phyloP scores from a whole-genome alignment of 37 sponge, comb jelly and placozoan species.

The Cliona cf. orientalis region DNA sequence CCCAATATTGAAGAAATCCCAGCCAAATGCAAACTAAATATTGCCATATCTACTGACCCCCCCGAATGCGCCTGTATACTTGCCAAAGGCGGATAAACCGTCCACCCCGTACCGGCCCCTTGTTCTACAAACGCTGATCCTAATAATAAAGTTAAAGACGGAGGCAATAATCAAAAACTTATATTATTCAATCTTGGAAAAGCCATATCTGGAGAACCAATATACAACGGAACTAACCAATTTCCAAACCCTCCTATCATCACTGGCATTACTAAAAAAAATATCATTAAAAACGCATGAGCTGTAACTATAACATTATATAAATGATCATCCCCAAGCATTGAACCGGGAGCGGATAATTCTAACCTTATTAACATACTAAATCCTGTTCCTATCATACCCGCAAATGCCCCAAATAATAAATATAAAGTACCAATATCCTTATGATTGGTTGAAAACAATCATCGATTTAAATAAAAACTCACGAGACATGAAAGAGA shows the following conservation, averaged over 20 bases:
- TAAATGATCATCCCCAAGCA: conserved; percentile 81
- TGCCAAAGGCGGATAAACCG: conserved; percentile 81
- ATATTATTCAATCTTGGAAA: conserved; percentile 88
- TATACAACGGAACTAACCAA: conserved; percentile 83
- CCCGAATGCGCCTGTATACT: conserved; percentile 73
- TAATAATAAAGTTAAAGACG: conserved; percentile 75
- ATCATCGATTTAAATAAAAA: conserved; percentile 68
- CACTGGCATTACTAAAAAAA: conserved; percentile 87
- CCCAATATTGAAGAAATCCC: conserved; percentile 85
- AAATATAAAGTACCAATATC: conserved; percentile 87
- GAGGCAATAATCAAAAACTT: conserved; percentile 86
- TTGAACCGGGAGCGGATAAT: conserved; percentile 77
- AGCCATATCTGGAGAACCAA: conserved; percentile 90
- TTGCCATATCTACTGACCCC: conserved; percentile 78
- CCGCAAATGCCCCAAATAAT: conserved; percentile 80
- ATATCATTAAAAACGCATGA: conserved; percentile 88
- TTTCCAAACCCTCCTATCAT: conserved; percentile 88
- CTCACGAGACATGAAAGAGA: conserved; percentile 33
- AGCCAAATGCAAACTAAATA: conserved; percentile 85
- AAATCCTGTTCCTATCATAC: conserved; percentile 76
- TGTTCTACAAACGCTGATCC: conserved; percentile 80
- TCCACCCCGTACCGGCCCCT: conserved; percentile 88
- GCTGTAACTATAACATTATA: conserved; percentile 91
- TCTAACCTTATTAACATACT: conserved; percentile 81
- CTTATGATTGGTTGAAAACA: conserved; percentile 89